These are phyloP conservation scores for Sebastes iracundus DNA, from an alignment of 2,797 vertebrate species.

Conservation along the genomic window DNA sequence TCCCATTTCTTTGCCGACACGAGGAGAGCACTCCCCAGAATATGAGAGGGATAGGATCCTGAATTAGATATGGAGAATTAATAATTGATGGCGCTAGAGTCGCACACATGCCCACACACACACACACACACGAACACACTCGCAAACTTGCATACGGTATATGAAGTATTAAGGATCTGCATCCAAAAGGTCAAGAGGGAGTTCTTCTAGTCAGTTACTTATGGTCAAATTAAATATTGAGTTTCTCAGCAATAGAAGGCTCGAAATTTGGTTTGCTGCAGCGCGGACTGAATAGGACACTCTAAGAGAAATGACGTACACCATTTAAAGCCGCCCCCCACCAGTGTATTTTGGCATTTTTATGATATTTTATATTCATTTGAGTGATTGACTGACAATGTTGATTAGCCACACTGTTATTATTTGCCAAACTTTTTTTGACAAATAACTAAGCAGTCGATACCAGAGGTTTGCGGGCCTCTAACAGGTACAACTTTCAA, in stretches of 20 bases:
- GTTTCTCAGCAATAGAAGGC: constrained; percentile 14
- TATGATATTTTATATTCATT: not conserved
- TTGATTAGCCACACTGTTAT: not conserved
- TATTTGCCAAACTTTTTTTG: not conserved
- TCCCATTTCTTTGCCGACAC: constrained; percentile 46
- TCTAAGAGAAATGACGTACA: constrained; percentile 26
- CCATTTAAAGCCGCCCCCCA: not conserved
- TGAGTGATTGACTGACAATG: not conserved
- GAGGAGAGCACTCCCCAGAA: constrained; percentile 37
- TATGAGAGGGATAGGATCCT: constrained; percentile 58
- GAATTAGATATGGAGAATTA: constrained; percentile 72
- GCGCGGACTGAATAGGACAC: not conserved
- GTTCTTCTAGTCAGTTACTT: constrained; percentile 46
- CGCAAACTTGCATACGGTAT: not conserved
- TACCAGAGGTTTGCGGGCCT: not conserved
- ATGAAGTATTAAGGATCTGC: constrained; percentile 36
- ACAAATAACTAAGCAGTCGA: not conserved
- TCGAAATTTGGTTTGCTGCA: constrained; percentile 21
- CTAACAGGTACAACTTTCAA: too few relatives aligned
- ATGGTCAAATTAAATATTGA: constrained; percentile 62
- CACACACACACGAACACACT: not conserved
- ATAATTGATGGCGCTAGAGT: constrained; percentile 64
- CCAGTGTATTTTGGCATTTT: not conserved
- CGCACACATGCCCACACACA: constrained; percentile 33
- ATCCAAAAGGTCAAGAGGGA: constrained; percentile 47